phyloP scores from a whole-genome alignment of 2,113 vertebrate species.

The Lampris incognitus region DNA sequence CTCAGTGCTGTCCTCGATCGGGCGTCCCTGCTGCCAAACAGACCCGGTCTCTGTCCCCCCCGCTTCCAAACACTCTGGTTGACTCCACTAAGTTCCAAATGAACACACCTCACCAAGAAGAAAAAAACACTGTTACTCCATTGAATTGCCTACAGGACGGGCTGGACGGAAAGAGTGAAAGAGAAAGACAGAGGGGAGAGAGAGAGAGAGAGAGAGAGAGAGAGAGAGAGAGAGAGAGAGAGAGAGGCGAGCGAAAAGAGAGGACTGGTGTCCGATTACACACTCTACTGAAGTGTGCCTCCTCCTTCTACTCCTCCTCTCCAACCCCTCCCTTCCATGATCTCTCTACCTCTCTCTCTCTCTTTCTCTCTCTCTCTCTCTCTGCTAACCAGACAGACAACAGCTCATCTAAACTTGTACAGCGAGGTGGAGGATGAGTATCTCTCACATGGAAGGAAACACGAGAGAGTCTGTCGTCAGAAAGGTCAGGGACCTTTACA shows the following conservation, averaged over 20 bases:
- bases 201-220: constrained; percentile 3
- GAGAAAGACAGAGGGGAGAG: constrained; percentile 9
- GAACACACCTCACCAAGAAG: constrained; percentile 23
- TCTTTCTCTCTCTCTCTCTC: constrained; percentile 40
- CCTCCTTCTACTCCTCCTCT: constrained; percentile 20
- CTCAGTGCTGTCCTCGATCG: constrained; percentile 19
- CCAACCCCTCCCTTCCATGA: constrained; percentile 34
- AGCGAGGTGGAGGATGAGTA: constrained; percentile 21
- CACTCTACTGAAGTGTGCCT: constrained; percentile 58
- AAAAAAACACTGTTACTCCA: constrained; percentile 71
- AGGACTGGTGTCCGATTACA: constrained; percentile 84
- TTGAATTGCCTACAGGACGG: constrained; percentile 65
- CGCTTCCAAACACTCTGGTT: constrained; percentile 33
- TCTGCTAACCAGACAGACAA: constrained; percentile 65
- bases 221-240: constrained; percentile 58
- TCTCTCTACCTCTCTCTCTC: constrained; percentile 25
- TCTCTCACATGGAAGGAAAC: constrained; percentile 13
- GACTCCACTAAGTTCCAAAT: constrained; percentile 41
- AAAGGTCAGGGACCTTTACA: constrained; percentile 44
- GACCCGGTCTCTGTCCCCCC: constrained; percentile 12
- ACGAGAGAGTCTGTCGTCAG: constrained; percentile 5
- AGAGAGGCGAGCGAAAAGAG: constrained; percentile 68
- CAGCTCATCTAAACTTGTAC: constrained; percentile 56
- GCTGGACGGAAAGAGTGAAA: constrained; percentile 65
- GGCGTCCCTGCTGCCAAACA: constrained; percentile 24